Evolutionary conservation across 2,797 vertebrate species (phyloP).

Genomic region (Psittacula echo): DNA sequence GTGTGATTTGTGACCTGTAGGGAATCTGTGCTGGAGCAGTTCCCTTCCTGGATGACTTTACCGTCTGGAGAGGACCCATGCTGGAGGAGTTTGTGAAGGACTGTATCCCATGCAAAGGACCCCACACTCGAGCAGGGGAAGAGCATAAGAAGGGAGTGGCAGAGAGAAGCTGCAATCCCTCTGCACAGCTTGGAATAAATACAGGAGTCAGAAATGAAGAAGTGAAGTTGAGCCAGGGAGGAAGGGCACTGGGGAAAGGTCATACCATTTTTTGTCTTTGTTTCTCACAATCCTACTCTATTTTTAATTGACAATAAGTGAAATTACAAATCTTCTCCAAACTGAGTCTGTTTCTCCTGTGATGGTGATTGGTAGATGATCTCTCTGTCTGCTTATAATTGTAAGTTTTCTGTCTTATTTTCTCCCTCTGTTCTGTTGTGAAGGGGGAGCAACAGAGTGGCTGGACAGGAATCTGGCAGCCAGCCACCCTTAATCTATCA

Average conservation of each 20-base stretch:
- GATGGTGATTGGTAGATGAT: background rate
- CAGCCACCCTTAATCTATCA: background rate
- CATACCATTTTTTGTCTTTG: background rate
- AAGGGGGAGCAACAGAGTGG: background rate
- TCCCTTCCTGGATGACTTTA: background rate
- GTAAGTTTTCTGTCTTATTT: background rate
- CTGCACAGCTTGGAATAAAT: background rate
- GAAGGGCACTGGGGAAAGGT: rapidly evolving
- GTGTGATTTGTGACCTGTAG: no score
- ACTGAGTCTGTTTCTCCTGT: background rate
- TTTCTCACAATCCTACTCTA: background rate
- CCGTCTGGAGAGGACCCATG: no score
- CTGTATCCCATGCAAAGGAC: background rate
- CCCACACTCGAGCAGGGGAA: rapidly evolving
- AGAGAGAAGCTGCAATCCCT: background rate
- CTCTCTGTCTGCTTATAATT: background rate
- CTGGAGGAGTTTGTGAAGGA: background rate
- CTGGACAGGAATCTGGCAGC: background rate
- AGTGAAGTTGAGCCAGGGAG: background rate
- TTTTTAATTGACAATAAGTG: background rate
- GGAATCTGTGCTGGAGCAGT: background rate
- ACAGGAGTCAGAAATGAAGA: background rate
- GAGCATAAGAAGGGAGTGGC: rapidly evolving
- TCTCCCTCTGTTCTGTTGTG: background rate
- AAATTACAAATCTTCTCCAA: background rate